Evolutionary conservation across 2,888 invertebrate species (phyloP).

Genomic region (Nemurella pictetii): DNA sequence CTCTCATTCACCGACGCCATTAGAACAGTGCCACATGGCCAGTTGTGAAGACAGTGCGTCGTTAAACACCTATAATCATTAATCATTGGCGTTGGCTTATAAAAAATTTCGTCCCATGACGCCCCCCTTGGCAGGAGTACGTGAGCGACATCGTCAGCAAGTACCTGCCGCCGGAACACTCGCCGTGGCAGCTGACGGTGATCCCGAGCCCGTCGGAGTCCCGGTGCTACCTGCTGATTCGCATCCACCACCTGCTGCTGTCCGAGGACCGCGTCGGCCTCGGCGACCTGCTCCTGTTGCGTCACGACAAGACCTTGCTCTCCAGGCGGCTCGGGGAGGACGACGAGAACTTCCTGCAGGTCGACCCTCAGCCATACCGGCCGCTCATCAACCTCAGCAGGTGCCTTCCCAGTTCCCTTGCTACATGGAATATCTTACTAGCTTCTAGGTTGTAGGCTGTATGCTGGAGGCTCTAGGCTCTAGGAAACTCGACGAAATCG

Average conservation of each 20-base stretch:
- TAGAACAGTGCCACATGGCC: no score
- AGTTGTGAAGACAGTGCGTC: no score
- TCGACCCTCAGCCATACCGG: slow-evolving; percentile 67
- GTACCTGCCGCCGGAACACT: slow-evolving; percentile 69
- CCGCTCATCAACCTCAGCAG: slow-evolving; percentile 57
- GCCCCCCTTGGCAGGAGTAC: slow-evolving; percentile 65
- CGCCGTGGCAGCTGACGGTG: slow-evolving; percentile 81
- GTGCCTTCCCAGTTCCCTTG: neutral
- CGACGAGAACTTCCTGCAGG: slow-evolving; percentile 54
- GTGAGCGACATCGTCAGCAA: slow-evolving; percentile 77
- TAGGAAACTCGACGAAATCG: no score
- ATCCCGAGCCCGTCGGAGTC: slow-evolving; percentile 64
- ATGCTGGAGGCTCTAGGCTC: no score
- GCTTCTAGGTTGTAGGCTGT: no score
- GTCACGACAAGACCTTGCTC: slow-evolving; percentile 40
- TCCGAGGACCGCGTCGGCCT: slow-evolving; percentile 73
- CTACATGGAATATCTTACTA: no score
- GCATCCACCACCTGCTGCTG: slow-evolving; percentile 75
- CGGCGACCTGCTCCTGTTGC: slow-evolving; percentile 73
- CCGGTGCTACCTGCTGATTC: slow-evolving; percentile 68
- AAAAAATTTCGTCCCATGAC: no score
- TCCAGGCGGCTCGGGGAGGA: slow-evolving; percentile 33
- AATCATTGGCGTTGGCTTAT: slow-evolving; percentile 25
- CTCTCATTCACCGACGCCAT: no score
- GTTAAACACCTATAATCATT: no score